Percentiles rank a stretch among this genome's conserved stretches.
These are phyloP conservation scores for Onychomys torridus DNA, from an alignment of 2,797 vertebrate species.

Conservation along the genomic window DNA sequence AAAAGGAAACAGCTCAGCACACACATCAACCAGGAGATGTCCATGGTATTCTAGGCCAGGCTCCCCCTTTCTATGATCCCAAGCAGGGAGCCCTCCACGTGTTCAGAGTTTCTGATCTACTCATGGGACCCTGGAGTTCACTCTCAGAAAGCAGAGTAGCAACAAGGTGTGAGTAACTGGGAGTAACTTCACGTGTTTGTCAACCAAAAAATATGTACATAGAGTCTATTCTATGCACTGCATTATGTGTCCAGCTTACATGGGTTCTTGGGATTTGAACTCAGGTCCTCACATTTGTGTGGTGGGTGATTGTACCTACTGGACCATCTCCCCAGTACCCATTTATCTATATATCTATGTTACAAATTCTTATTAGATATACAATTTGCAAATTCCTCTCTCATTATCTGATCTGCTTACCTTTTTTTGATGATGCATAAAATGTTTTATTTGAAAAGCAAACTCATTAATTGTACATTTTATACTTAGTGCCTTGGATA, in stretches of 20 bases:
- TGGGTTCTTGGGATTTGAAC: not conserved
- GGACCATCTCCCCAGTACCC: not conserved
- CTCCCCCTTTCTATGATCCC: not conserved
- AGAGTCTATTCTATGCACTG: not conserved
- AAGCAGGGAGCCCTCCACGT: not conserved
- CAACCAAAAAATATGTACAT: not conserved
- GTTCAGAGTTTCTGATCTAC: not conserved
- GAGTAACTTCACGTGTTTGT: constrained; percentile 21
- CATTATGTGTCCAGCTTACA: not conserved
- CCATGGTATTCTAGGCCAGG: not conserved
- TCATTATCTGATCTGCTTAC: not conserved
- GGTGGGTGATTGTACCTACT: not conserved
- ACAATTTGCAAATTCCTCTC: constrained; percentile 4
- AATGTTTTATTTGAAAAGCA: constrained; percentile 18
- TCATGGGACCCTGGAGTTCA: not conserved
- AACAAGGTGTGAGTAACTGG: not conserved
- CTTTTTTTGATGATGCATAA: constrained; percentile 9
- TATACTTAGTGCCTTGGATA: not conserved
- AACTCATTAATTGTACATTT: constrained; percentile 26
- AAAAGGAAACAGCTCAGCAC: not conserved
- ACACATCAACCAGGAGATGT: not conserved
- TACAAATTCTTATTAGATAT: constrained; percentile 21
- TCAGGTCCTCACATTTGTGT: not conserved
- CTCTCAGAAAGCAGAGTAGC: not conserved
- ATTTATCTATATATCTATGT: not conserved